Base-by-base conservation (phyloP, 2,113 vertebrate genomes). In the Plestiodon gilberti region DNA sequence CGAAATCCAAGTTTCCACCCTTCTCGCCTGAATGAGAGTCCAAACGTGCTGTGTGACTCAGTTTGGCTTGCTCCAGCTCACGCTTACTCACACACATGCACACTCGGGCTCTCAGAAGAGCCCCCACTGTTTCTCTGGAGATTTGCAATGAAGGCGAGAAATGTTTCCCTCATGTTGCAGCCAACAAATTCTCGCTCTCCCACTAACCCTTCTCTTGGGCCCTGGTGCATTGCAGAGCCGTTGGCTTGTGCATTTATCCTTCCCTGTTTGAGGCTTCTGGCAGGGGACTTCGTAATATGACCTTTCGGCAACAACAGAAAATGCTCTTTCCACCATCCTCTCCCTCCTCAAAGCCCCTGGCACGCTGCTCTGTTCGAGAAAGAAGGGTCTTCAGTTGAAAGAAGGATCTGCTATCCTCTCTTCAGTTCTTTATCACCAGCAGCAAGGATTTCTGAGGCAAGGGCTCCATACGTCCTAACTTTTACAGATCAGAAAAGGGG, bases 1-100 rank as follows among this genome's bases (percentile, higher is more conserved):
- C 76, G n/a, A 65, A 18, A 3, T 1, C 1, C 0, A 0, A 28
- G 64, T 55, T 33, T 65, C 0, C 55, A 0, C 5, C 3, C 48
- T 64, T 52, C 55, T n/a, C 75, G 61, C 57, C 38, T 0, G 0
- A 11, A 22, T 0, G 0, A 35, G 0, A 35, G 82, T 59, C 15
- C 57, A 70, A 22, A 43, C 23, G 8, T 18, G 17, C 0, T 15
- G 4, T 6, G 22, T 40, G 78, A 25, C 57, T 79, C 57, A 3
- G 35, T 25, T 38, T 62, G 20, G 11, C 35, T 33, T 9, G 14
- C 23, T 25, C 11, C 30, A 0, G 1, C 40, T 25, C 22, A 1
- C 1, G 5, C 0, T 78, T 3, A 30, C 71, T 65, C 43, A 6
- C 33, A 18, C 25, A 35, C 14, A 2, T 67, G 5, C 22, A 3